Evolutionary conservation across 2,113 vertebrate genomes (phyloP), one percentile per base, ranked within the genome.

Genomic region (Paradisaea rubra): DNA sequence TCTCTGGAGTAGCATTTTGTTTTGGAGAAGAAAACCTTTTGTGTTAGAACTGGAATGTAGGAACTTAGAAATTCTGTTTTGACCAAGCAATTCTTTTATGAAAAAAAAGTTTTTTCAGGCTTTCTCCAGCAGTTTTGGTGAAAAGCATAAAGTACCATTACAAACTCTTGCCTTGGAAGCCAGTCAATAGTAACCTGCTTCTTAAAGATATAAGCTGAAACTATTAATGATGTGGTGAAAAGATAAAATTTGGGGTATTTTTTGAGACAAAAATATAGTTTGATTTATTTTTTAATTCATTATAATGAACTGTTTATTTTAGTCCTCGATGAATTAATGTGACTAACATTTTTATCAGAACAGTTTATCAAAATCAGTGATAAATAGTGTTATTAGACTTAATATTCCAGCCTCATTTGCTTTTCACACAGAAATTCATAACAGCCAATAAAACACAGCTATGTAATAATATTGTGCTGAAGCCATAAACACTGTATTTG

Each of bases 301-400:
- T 85, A 24, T 53, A 86, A 91, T 72, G 57, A 94, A 93, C 28
- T n/a, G 15, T n/a, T 93, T 94, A 77, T 86, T 88, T 73, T 93
- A 80, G 69, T 85, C 45, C 37, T 92, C 9, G 2, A 60, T 64
- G 54, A 93, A 96, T 92, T 86, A 74, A 95, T 89, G 37, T 82
- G 76, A 87, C 44, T 86, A 83, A 54, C 69, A 44, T 39, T 95
- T 90, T 93, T 94, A 94, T 92, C 83, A 87, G 61, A 77, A 69
- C 12, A 60, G 27, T 93, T 93, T 73, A 77, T 95, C 90, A 92
- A 80, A 84, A 78, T 91, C 63, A 73, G 50, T 84, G 65, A 95
- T 81, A 93, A 96, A 95, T 94, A 95, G 71, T 74, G 20, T 63
- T 95, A 95, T 93, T 95, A 91, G 60, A 87, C 49, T 78, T 88